Evolutionary conservation across 1,140 invertebrate species (phyloP).

Genomic region (Carposina sasakii): DNA sequence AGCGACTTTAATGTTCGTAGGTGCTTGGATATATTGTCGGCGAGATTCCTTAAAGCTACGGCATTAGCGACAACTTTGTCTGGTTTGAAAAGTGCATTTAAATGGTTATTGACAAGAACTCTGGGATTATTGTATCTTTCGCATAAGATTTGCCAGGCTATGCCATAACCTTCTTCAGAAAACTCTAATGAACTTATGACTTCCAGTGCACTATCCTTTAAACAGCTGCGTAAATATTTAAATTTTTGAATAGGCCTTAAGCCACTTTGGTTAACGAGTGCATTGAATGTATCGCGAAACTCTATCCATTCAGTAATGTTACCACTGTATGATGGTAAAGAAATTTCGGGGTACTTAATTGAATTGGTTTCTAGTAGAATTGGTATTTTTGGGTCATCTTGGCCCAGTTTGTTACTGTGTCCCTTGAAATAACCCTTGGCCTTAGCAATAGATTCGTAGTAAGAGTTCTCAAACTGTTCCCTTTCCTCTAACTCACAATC

Average conservation of each 20-base stretch:
- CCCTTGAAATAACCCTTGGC: neutral
- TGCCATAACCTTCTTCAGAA: neutral
- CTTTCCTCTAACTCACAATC: neutral
- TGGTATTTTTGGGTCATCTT: neutral
- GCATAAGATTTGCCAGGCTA: conserved; percentile 3
- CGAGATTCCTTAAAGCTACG: neutral
- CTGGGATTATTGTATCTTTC: conserved; percentile 2
- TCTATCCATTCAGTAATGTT: neutral
- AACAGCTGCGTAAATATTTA: conserved; percentile 4
- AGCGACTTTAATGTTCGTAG: neutral
- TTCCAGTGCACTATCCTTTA: conserved; percentile 2
- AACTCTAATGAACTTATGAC: conserved; percentile 1
- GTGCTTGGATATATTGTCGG: conserved; percentile 1
- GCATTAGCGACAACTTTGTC: neutral
- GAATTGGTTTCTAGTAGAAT: neutral
- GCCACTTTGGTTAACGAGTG: conserved; percentile 1
- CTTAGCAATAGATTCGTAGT: neutral
- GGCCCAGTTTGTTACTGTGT: too few species aligned
- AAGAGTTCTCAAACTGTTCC: neutral
- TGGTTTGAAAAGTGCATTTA: neutral
- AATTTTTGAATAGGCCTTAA: conserved; percentile 3
- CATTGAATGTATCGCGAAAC: neutral
- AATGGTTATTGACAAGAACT: neutral
- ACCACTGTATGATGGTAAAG: neutral
- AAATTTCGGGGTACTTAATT: neutral